phyloP scores from a whole-genome alignment of 2,797 vertebrate genomes.

The Miopithecus talapoin region DNA sequence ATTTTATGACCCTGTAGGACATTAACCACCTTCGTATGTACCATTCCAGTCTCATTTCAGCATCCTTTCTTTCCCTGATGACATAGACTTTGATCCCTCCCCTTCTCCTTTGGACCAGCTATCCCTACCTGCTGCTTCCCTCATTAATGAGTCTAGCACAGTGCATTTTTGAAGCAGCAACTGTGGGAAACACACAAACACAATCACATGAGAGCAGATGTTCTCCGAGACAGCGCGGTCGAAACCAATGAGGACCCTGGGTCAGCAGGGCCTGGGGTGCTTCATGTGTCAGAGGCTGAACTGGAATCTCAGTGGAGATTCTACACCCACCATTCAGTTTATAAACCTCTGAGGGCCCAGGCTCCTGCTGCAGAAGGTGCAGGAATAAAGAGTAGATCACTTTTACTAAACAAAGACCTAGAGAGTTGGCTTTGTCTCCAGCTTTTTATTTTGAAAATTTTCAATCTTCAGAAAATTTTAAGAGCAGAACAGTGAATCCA shows the following conservation, averaged over 20 bases:
- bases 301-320: neutral
- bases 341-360: neutral
- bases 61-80: neutral
- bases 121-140: neutral
- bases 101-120: neutral
- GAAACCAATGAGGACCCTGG: neutral
- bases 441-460: neutral
- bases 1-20: neutral
- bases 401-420: neutral
- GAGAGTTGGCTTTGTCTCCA: neutral
- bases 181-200: neutral
- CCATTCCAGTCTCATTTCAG: neutral
- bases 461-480: neutral
- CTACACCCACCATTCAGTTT: neutral
- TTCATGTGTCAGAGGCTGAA: neutral
- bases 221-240: neutral
- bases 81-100: neutral
- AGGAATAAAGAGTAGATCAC: neutral
- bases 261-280: rapidly evolving
- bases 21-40: neutral
- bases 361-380: rapidly evolving
- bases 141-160: neutral
- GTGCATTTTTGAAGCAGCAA: neutral
- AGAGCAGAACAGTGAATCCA: neutral
- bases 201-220: neutral